Percentiles rank a stretch among this genome's conserved stretches.
phyloP scores from a whole-genome alignment of 2,113 vertebrate species.

The Camarhynchus parvulus region DNA sequence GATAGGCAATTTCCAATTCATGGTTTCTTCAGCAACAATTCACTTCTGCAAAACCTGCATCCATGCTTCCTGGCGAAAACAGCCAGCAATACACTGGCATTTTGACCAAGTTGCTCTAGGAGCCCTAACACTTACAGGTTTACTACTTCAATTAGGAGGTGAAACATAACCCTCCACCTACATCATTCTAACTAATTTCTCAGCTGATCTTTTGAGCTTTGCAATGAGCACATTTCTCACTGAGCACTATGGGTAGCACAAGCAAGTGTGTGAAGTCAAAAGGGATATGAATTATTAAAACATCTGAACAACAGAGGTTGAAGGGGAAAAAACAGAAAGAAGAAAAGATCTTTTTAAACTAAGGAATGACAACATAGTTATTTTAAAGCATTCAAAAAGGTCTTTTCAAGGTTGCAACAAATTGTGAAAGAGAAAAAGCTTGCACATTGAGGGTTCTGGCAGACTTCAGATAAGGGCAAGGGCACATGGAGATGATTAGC shows the following conservation, averaged over 20 bases:
- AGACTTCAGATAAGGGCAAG: not conserved
- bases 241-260: slow-evolving; percentile 35
- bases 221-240: slow-evolving; percentile 33
- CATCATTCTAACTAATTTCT: slow-evolving; percentile 19
- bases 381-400: slow-evolving; percentile 32
- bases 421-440: not conserved
- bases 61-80: not conserved
- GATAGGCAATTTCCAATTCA: not conserved
- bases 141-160: slow-evolving; percentile 14
- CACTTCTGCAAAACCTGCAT: not conserved
- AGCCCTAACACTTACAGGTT: not conserved
- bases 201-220: slow-evolving; percentile 43
- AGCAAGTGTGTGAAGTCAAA: slow-evolving; percentile 32
- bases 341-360: slow-evolving; percentile 31
- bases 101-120: not conserved
- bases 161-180: slow-evolving; percentile 8
- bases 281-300: slow-evolving; percentile 55
- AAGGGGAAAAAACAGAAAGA: not conserved
- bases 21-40: not conserved
- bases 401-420: slow-evolving; percentile 24
- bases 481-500: not conserved
- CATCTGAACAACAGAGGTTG: slow-evolving; percentile 17
- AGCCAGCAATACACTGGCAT: not conserved
- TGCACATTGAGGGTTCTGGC: not conserved
- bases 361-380: not conserved